Conservation (phyloP, 2,888 invertebrate species). For the Leptinotarsa tumamoca region DNA sequence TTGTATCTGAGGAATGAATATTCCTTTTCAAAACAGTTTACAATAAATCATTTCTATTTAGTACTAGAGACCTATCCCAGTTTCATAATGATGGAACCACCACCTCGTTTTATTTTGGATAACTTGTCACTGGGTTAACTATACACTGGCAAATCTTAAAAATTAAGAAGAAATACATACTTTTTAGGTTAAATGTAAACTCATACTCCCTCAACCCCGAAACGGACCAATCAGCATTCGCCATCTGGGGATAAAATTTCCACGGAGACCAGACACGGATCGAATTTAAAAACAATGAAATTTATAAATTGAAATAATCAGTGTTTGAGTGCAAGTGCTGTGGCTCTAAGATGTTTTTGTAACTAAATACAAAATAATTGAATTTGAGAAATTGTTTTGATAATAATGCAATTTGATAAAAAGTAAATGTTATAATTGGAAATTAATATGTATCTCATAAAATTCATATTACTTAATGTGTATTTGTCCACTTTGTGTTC, state of each 20-base stretch:
- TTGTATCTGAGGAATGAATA: too few relatives aligned
- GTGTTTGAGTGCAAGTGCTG: neutral
- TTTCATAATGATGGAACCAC: too few relatives aligned
- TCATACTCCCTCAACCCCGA: constrained; percentile 3
- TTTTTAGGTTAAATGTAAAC: neutral
- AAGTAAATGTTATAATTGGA: neutral
- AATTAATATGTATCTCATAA: constrained; percentile 39
- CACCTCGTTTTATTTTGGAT: too few relatives aligned
- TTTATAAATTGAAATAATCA: too few relatives aligned
- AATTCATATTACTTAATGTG: constrained; percentile 49
- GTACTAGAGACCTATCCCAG: too few relatives aligned
- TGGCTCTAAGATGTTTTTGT: neutral
- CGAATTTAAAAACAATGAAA: neutral
- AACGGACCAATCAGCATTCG: constrained; percentile 4
- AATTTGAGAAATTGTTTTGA: neutral
- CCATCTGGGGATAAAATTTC: neutral
- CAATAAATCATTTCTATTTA: too few relatives aligned
- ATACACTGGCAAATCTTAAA: too few relatives aligned
- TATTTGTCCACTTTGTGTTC: constrained; percentile 59
- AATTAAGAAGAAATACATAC: neutral
- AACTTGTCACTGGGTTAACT: neutral
- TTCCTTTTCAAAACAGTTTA: too few relatives aligned
- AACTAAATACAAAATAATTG: neutral
- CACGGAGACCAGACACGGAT: neutral
- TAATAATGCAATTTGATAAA: neutral